Conservation (phyloP, 2,888 invertebrate genomes). For the Rotaria macrura region DNA sequence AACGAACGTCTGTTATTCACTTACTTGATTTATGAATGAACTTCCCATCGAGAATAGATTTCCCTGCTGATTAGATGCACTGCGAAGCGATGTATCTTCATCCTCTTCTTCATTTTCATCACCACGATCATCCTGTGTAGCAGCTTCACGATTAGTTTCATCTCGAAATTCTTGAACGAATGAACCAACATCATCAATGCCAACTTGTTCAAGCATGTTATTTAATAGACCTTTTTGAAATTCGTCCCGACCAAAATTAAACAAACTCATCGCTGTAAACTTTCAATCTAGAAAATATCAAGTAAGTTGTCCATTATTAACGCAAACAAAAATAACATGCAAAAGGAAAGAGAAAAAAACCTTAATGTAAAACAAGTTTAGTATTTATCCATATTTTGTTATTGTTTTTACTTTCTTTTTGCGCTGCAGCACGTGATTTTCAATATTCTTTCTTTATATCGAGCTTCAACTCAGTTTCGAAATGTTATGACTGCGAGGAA, state of each 20-base stretch:
- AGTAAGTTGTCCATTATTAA: not conserved
- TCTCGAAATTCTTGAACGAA: not conserved
- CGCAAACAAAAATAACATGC: not conserved
- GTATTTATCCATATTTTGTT: not conserved
- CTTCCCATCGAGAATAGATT: not conserved
- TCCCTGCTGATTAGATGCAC: not conserved
- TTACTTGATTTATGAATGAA: not conserved
- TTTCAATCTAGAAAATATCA: not conserved
- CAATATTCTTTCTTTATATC: too few relatives aligned
- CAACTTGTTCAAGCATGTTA: not conserved
- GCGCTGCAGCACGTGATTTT: not conserved
- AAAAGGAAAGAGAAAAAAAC: not conserved
- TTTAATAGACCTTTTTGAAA: not conserved
- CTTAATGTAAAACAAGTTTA: not conserved
- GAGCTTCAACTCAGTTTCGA: too few relatives aligned
- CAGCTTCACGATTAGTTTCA: not conserved
- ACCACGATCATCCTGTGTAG: too few relatives aligned
- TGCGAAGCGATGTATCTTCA: not conserved
- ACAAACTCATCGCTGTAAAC: not conserved
- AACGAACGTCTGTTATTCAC: not conserved
- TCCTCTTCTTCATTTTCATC: not conserved
- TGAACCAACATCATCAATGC: not conserved
- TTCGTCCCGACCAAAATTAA: not conserved
- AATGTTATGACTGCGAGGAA: too few relatives aligned
- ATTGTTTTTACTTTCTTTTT: not conserved